Conservation (phyloP, 2,113 vertebrate genomes). For the Anthoscopus minutus region DNA sequence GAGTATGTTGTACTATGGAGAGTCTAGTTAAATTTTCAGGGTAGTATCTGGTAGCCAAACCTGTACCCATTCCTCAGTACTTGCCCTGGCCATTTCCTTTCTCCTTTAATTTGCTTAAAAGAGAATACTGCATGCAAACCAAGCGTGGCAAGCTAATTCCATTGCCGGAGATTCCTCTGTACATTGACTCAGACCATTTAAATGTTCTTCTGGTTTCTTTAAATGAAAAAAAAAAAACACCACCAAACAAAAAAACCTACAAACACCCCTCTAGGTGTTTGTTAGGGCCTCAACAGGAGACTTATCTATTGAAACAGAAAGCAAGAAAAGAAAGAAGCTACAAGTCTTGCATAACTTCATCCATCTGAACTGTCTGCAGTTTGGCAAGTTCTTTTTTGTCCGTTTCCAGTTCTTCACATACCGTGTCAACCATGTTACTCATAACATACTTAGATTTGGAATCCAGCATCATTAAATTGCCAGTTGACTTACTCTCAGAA, state of each 20-base stretch:
- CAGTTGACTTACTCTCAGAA: constrained; percentile 77
- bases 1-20: constrained; percentile 26
- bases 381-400: constrained; percentile 97
- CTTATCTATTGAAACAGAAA: constrained; percentile 53
- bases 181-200: constrained; percentile 23
- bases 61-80: constrained; percentile 7
- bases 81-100: constrained; percentile 23
- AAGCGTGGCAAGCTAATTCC: constrained; percentile 33
- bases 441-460: constrained; percentile 81
- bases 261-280: background rate
- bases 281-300: constrained; percentile 44
- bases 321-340: constrained; percentile 62
- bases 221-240: background rate
- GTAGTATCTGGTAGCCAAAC: constrained; percentile 55
- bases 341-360: constrained; percentile 94
- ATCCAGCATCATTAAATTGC: constrained; percentile 75
- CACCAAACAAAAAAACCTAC: background rate
- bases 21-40: constrained; percentile 48
- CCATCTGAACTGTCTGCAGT: constrained; percentile 96
- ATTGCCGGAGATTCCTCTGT: constrained; percentile 29
- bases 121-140: constrained; percentile 56
- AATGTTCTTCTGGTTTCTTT: constrained; percentile 52
- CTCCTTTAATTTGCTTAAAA: constrained; percentile 57
- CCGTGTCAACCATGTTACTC: constrained; percentile 82
- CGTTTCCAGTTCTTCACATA: constrained; percentile 91